Evolutionary conservation across 2,888 invertebrate species (phyloP).

Genomic region (Drosophila borealis): DNA sequence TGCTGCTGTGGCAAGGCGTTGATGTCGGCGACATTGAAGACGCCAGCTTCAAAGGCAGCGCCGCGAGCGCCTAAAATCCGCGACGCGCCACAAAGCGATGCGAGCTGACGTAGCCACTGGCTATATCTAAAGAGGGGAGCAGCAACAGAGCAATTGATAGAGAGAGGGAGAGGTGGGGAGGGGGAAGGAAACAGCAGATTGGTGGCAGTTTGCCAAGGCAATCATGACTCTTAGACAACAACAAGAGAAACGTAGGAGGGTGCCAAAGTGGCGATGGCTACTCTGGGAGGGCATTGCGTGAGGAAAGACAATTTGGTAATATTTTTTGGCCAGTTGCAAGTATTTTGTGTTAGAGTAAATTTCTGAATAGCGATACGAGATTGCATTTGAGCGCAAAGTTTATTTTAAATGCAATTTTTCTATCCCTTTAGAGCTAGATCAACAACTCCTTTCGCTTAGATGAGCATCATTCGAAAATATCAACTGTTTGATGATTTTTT

Average conservation of each 20-base stretch:
- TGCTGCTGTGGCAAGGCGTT: slow-evolving; percentile 56
- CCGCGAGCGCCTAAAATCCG: slow-evolving; percentile 54
- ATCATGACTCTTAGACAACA: slow-evolving; percentile 39
- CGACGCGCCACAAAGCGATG: slow-evolving; percentile 30
- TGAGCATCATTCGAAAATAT: no score
- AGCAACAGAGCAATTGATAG: background rate
- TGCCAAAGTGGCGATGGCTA: slow-evolving; percentile 2
- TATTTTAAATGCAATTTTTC: no score
- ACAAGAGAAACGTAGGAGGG: slow-evolving; percentile 8
- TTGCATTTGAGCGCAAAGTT: background rate
- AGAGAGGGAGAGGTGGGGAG: background rate
- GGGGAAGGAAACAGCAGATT: slow-evolving; percentile 19
- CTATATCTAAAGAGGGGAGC: slow-evolving; percentile 6
- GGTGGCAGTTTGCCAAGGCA: slow-evolving; percentile 28
- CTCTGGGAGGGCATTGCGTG: background rate
- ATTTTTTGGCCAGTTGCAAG: slow-evolving; percentile 10
- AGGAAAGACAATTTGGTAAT: slow-evolving; percentile 13
- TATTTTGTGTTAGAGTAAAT: slow-evolving; percentile 4
- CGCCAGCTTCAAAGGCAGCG: slow-evolving; percentile 66
- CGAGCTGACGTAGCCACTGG: slow-evolving; percentile 40
- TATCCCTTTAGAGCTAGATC: no score
- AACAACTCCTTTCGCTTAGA: no score
- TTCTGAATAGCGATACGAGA: background rate
- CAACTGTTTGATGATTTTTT: no score
- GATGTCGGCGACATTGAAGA: slow-evolving; percentile 54